Percentiles rank a stretch among this genome's conserved stretches.
These are phyloP conservation scores for Polia nebulosa DNA, from an alignment of 2,888 invertebrate species.

Conservation along the genomic window DNA sequence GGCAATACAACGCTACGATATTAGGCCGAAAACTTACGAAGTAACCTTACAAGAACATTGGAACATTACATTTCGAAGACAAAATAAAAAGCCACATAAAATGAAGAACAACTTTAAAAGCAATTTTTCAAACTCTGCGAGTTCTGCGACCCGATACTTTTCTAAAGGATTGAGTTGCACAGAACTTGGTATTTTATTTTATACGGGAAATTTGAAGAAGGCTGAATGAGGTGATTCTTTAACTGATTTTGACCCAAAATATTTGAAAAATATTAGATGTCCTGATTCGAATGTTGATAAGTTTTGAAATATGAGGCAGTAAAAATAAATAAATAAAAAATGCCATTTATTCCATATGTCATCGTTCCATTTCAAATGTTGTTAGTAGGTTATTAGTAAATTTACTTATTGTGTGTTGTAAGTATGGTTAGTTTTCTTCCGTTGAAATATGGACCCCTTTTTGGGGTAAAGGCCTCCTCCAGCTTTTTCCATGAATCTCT, in stretches of 20 bases:
- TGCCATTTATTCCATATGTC: no score
- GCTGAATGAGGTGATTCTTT: constrained; percentile 26
- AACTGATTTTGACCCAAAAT: constrained; percentile 2
- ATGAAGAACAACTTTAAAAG: constrained; percentile 27
- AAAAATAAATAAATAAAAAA: no score
- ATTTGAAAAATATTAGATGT: neutral
- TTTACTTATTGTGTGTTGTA: no score
- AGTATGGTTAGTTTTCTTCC: no score
- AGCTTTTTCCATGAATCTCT: no score
- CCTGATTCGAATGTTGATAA: neutral
- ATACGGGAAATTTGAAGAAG: constrained; percentile 28
- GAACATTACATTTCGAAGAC: constrained; percentile 15
- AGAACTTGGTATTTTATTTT: constrained; percentile 24
- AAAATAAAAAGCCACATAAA: constrained; percentile 30
- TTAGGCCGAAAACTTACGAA: constrained; percentile 25
- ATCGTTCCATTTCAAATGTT: no score
- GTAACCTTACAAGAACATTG: constrained; percentile 16
- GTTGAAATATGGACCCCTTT: no score
- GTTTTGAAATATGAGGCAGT: neutral
- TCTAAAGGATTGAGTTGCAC: constrained; percentile 52
- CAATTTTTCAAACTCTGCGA: constrained; percentile 39
- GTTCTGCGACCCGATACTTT: constrained; percentile 48
- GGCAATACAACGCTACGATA: constrained; percentile 30
- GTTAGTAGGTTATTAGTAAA: no score
- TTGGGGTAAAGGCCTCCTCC: no score